Evolutionary conservation across 2,888 invertebrate genomes (phyloP).

Genomic region (Ametastegia equiseti): DNA sequence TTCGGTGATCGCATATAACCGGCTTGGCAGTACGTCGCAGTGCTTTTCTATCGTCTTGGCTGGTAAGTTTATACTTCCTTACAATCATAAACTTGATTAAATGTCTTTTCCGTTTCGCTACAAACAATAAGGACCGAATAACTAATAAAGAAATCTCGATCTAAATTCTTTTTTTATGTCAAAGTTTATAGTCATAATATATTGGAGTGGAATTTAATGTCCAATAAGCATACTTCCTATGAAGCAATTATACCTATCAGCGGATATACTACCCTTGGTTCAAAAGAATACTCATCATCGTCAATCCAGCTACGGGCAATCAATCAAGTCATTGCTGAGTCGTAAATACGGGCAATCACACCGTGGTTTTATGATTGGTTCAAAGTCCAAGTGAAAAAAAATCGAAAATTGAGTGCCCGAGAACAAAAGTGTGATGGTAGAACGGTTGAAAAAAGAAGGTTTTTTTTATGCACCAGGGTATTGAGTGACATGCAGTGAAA

Average conservation of each 20-base stretch:
- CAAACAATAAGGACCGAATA: background rate
- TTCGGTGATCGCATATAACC: background rate
- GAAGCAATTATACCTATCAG: background rate
- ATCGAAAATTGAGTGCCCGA: background rate
- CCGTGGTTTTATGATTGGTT: background rate
- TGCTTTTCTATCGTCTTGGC: conserved; percentile 2
- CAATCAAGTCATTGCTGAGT: background rate
- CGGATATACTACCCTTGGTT: background rate
- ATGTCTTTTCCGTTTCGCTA: background rate
- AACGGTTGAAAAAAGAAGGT: background rate
- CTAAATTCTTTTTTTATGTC: background rate
- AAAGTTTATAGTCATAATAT: background rate
- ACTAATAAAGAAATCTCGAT: background rate
- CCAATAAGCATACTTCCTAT: background rate
- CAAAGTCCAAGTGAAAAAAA: background rate
- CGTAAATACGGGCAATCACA: background rate
- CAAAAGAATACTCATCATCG: too few species aligned
- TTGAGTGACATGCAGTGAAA: background rate
- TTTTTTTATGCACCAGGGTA: background rate
- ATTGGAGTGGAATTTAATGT: background rate
- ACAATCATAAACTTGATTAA: background rate
- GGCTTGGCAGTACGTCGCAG: background rate
- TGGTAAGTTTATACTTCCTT: background rate
- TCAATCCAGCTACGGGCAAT: too few species aligned
- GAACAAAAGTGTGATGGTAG: background rate